Base-by-base conservation (phyloP, 2,888 invertebrate species). In the Parnassius smintheus region DNA sequence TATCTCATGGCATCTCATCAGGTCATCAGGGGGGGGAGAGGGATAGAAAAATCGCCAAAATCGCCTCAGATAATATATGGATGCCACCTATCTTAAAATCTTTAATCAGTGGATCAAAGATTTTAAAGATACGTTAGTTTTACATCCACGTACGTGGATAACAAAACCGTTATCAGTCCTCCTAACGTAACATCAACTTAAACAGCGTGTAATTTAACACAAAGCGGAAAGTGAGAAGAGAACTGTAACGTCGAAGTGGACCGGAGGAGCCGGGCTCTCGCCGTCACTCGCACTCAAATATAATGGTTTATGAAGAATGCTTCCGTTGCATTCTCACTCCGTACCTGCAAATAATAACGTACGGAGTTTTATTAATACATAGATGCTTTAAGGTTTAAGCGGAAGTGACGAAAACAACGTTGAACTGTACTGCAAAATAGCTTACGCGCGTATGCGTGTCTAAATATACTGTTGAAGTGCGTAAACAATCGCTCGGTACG, bases 251-350 rank as follows among this genome's bases (percentile, higher is more conserved):
- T 70, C 67, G 65, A 68, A 66, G 68, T 65, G 70, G 64, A 25
- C 53, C 35, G 59, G 35, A 46, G 59, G 35, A 46, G 73, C 75
- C 78, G 76, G 77, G 72, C 71, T 68, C 75, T 75, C 73, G 73
- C 75, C 74, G 80, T 81, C 83, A 80, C 76, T 83, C 82, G 77
- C 78, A 81, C 79, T 82, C 81, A 75, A 71, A 73, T 69, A 72
- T 66, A 68, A 72, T 73, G 76, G 75, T 82, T 81, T 79, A 83
- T 77, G 75, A 74, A 76, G 68, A 75, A 75, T 68, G 77, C 76
- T 80, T 83, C 80, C 80, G 77, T 75, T 80, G 75, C 73, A 73
- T 74, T 67, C 66, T 67, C 61, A 45, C 12, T 55, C 22, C 51
- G 66, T 67, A 69, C 64, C 62, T 69, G 72, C 69, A 70, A 70